phyloP scores from a whole-genome alignment of 2,888 invertebrate species.

The Gerosis bhagava region DNA sequence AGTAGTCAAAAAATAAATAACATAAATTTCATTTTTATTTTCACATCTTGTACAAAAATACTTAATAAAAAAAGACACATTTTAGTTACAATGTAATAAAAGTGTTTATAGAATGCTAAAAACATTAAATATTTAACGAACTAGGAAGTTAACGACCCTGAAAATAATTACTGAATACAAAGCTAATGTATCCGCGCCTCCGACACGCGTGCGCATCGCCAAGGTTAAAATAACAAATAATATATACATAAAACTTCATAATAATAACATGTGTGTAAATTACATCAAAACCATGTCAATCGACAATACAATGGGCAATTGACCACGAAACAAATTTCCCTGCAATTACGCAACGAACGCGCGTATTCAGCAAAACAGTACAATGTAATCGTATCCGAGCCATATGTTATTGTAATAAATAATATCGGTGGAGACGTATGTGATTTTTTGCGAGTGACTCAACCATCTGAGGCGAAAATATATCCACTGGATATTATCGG shows the following conservation, averaged over 20 bases:
- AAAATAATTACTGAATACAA: not conserved
- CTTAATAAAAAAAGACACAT: too few relatives aligned
- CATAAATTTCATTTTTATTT: too few relatives aligned
- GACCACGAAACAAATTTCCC: conserved; percentile 23
- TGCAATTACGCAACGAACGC: conserved; percentile 26
- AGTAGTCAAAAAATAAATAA: too few relatives aligned
- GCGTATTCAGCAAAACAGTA: conserved; percentile 3
- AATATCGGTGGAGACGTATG: too few relatives aligned
- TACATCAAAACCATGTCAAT: conserved; percentile 7
- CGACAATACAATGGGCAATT: conserved; percentile 17
- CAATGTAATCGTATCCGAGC: not conserved
- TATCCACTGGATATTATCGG: conserved; percentile 7
- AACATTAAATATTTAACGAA: conserved; percentile 6
- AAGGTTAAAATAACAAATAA: conserved; percentile 1
- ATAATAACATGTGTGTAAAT: conserved; percentile 1
- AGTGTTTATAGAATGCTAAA: too few relatives aligned
- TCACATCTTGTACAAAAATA: too few relatives aligned
- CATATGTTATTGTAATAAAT: not conserved
- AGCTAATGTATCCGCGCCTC: not conserved
- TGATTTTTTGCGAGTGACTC: not conserved
- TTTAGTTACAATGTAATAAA: too few relatives aligned
- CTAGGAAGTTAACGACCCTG: conserved; percentile 4
- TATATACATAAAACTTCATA: conserved; percentile 6
- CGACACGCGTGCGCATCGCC: not conserved
- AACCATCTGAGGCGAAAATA: not conserved